Evolutionary conservation across 2,113 vertebrate genomes (phyloP), one percentile per base, ranked within the genome.

Genomic region (Charina bottae): DNA sequence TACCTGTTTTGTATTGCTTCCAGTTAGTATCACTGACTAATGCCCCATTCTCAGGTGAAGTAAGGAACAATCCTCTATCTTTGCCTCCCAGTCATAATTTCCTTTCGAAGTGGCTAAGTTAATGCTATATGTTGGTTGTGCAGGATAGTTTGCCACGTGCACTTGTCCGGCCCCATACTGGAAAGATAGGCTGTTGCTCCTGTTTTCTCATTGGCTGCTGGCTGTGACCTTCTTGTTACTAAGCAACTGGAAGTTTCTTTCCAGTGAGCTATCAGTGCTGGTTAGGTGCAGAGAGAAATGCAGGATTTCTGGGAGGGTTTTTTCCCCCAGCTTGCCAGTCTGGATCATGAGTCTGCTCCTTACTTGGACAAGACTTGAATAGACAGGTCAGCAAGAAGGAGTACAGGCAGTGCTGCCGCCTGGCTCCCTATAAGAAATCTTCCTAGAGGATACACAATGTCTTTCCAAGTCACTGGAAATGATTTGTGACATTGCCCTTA

Each of bases 211-310:
- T 87, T 91, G 90, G 90, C 90, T 93, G 87, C 59, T 56, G 86
- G 90, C 59, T n/a, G 60, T 89, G 89, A 88, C 58, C 89, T 86
- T 84, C 68, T 59, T 46, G 90, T 91, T 91, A 85, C 92, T 88
- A 89, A 26, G 85, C 89, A 90, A 93, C 33, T 26, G 11, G 85
- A 56, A 12, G 3, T 87, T 53, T 89, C 58, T 90, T 55, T 87
- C 93, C 62, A 87, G 60, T 87, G 6, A 7, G 37, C 37, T 5
- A 10, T 78, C 55, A 46, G 54, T 4, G n/a, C 64, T 60, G 1
- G 0, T 1, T 0, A 90, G 42, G 28, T 64, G 84, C 37, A 6
- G 0, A 19, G 0, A 0, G 46, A 59, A 55, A 23, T 19, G 4
- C 49, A 12, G 6, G 0, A 0, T 60, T 68, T 10, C 68, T 85